Conservation (phyloP, 1,140 invertebrate species). For the Bombyx mori region ASM3026992v2 NC_085118.1:10808001-10808500, state of each 20-base stretch:
- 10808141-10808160: too few species aligned
- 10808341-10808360: constrained; percentile 60
- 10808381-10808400: constrained; percentile 30
- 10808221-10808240: constrained; percentile 43
- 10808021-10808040: too few species aligned
- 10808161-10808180: too few species aligned
- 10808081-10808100: too few species aligned
- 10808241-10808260: constrained; percentile 52
- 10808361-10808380: constrained; percentile 33
- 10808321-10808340: constrained; percentile 50
- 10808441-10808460: constrained; percentile 54
- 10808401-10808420: constrained; percentile 28
- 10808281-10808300: constrained; percentile 15
- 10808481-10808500: constrained; percentile 54
- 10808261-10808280: constrained; percentile 30
- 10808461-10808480: constrained; percentile 69
- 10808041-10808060: too few species aligned
- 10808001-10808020: too few species aligned
- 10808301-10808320: constrained; percentile 33
- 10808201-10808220: constrained; percentile 51
- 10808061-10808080: too few species aligned
- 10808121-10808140: too few species aligned
- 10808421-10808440: constrained; percentile 63
- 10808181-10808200: constrained; percentile 12
- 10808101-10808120: too few species aligned